phyloP scores from a whole-genome alignment of 2,888 invertebrate species.

The Litoditis marina region DNA sequence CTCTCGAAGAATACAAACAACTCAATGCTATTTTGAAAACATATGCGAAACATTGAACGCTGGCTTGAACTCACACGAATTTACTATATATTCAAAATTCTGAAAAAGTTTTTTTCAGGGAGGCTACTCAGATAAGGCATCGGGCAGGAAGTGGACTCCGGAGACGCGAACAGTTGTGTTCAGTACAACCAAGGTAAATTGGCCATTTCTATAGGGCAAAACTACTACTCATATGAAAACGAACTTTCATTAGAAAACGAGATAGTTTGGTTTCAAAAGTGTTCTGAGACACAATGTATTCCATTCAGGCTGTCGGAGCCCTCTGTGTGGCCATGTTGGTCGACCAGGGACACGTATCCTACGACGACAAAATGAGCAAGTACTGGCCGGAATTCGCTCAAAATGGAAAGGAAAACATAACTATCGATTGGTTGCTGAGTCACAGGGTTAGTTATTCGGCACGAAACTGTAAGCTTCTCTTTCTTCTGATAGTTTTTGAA shows the following conservation, averaged over 20 bases:
- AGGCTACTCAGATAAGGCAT: constrained; percentile 41
- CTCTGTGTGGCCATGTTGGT: constrained; percentile 61
- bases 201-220: no score
- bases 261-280: no score
- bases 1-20: no score
- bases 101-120: no score
- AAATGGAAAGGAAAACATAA: constrained; percentile 64
- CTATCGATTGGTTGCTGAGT: constrained; percentile 60
- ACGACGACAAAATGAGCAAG: constrained; percentile 61
- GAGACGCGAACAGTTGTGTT: constrained; percentile 58
- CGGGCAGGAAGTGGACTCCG: constrained; percentile 50
- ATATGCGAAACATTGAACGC: no score
- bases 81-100: background rate
- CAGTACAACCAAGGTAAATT: constrained; percentile 52
- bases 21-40: background rate
- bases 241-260: no score
- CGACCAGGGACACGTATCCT: constrained; percentile 62
- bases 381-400: constrained; percentile 65
- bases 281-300: constrained; percentile 1
- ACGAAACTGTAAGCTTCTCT: no score
- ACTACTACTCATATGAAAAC: no score
- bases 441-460: constrained; percentile 33
- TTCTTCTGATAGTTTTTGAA: no score
- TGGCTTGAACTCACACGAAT: no score
- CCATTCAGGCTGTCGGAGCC: constrained; percentile 53